Conservation (phyloP, 2,797 vertebrate species). For the Anguilla pacifica region DNA sequence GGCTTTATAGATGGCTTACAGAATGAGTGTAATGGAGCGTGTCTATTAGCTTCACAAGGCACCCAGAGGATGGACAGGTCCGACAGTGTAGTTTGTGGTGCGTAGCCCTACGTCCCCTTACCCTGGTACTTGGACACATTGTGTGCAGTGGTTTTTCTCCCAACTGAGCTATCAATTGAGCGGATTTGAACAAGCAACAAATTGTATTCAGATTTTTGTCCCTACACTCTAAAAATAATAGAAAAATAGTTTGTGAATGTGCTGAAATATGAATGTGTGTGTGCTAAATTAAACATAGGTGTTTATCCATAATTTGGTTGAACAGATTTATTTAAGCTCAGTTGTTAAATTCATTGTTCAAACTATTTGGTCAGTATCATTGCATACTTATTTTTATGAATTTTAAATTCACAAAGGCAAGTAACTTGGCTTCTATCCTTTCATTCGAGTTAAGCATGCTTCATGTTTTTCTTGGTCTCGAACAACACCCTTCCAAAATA, state of each 20-base stretch:
- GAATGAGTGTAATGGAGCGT: background rate
- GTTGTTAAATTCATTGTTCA: background rate
- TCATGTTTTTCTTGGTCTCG: background rate
- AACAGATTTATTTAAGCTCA: background rate
- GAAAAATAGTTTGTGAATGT: background rate
- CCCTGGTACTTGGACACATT: background rate
- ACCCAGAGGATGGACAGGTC: background rate
- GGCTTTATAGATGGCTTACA: background rate
- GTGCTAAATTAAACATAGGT: background rate
- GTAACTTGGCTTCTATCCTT: background rate
- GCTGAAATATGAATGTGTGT: background rate
- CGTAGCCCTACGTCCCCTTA: background rate
- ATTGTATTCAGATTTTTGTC: background rate
- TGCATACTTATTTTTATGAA: background rate
- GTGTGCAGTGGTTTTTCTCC: background rate
- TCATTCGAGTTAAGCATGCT: background rate
- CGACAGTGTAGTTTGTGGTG: background rate
- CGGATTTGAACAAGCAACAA: background rate
- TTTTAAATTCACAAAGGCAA: background rate
- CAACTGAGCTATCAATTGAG: background rate
- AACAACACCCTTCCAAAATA: background rate
- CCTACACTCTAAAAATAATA: background rate
- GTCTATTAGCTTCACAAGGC: background rate
- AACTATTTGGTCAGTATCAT: background rate
- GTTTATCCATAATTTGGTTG: background rate